phyloP scores from a whole-genome alignment of 2,888 invertebrate genomes.

The Melinopterus prodromus region DNA sequence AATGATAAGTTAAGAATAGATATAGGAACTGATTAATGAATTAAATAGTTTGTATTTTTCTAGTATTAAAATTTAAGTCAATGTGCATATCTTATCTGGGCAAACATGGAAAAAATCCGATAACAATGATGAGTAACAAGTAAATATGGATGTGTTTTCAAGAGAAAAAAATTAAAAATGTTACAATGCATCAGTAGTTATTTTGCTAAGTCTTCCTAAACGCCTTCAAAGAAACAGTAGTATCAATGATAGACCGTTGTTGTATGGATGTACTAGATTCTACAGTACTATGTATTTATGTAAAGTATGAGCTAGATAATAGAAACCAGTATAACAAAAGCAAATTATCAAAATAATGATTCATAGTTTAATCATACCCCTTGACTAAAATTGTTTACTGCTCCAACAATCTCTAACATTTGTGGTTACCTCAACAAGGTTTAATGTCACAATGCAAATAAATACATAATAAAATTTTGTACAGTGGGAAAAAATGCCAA shows the following conservation, averaged over 20 bases:
- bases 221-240: too few species aligned
- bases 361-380: background rate
- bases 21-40: background rate
- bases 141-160: background rate
- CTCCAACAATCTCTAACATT: too few species aligned
- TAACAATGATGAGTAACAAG: background rate
- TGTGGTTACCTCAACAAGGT: too few species aligned
- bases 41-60: constrained; percentile 7
- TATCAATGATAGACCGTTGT: too few species aligned
- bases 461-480: too few species aligned
- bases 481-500: too few species aligned
- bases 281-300: background rate
- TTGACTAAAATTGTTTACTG: background rate
- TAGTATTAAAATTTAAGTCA: background rate
- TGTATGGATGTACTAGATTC: too few species aligned
- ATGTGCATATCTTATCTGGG: background rate
- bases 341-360: background rate
- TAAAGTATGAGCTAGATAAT: background rate
- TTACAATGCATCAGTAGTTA: too few species aligned
- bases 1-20: background rate
- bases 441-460: too few species aligned
- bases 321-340: background rate
- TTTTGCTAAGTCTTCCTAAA: too few species aligned
- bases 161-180: background rate
- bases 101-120: background rate